phyloP scores from a whole-genome alignment of 2,888 invertebrate species.

The Malachius bipustulatus region DNA sequence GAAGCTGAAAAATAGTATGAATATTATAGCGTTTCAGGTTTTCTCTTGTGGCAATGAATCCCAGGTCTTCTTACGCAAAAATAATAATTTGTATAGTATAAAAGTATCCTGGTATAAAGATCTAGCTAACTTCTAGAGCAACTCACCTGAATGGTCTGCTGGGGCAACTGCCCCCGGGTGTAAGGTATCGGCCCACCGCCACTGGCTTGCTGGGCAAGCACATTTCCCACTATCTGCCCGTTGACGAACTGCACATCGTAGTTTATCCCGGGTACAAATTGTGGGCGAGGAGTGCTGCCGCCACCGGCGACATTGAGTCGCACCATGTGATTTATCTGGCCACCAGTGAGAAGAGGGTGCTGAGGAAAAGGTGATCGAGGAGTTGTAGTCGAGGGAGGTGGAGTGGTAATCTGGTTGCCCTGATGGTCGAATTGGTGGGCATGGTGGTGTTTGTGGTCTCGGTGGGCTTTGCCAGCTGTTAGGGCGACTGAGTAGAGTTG shows the following conservation, averaged over 20 bases:
- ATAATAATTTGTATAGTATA: too few species aligned
- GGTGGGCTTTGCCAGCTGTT: constrained; percentile 77
- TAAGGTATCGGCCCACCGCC: too few species aligned
- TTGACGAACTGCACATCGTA: constrained; percentile 48
- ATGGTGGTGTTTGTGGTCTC: constrained; percentile 79
- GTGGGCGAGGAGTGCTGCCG: constrained; percentile 21
- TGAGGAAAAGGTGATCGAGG: constrained; percentile 42
- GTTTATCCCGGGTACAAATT: constrained; percentile 41
- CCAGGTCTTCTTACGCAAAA: too few species aligned
- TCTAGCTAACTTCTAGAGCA: too few species aligned
- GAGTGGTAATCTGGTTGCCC: constrained; percentile 48
- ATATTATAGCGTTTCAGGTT: too few species aligned
- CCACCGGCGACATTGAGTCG: constrained; percentile 41
- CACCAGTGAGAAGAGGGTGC: constrained; percentile 46
- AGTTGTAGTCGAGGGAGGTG: constrained; percentile 45
- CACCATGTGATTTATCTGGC: constrained; percentile 50
- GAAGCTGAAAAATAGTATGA: too few species aligned
- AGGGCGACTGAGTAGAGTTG: constrained; percentile 70
- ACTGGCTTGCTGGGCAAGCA: constrained; percentile 23
- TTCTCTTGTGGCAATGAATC: too few species aligned
- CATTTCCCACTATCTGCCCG: constrained; percentile 45
- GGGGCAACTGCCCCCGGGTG: neutral
- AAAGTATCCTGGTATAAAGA: too few species aligned
- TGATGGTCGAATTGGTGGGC: constrained; percentile 69
- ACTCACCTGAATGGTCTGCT: neutral